Percentiles rank a stretch among this genome's conserved stretches.
phyloP scores from a whole-genome alignment of 2,113 vertebrate genomes.

The Pseudois nayaur region DNA sequence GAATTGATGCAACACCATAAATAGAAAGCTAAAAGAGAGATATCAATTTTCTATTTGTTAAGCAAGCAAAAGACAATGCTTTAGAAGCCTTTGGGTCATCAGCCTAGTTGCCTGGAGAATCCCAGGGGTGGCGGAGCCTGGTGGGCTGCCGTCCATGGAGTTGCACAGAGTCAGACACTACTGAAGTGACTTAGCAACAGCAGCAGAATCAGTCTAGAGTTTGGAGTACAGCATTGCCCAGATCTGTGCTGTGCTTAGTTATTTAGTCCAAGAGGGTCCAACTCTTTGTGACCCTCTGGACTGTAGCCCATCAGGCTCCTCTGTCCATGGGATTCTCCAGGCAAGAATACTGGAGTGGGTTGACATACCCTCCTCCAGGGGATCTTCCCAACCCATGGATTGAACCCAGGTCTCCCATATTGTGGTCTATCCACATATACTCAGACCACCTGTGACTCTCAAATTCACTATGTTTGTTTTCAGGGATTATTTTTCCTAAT shows the following conservation, averaged over 20 bases:
- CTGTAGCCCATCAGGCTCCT: not conserved
- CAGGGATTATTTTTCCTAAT: not conserved
- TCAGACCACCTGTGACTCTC: not conserved
- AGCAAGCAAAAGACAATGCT: not conserved
- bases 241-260: not conserved
- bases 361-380: not conserved
- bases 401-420: not conserved
- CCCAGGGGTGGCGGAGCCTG: too few species aligned
- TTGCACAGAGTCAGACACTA: too few species aligned
- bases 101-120: too few species aligned
- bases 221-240: accelerated
- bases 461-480: not conserved
- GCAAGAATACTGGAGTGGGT: not conserved
- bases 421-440: not conserved
- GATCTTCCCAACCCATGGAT: not conserved
- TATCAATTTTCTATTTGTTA: not conserved
- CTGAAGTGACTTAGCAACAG: too few species aligned
- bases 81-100: not conserved
- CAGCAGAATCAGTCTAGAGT: not conserved
- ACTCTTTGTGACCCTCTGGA: not conserved
- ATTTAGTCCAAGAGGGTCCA: not conserved
- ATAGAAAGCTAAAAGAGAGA: not conserved
- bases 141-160: too few species aligned
- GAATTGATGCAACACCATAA: not conserved
- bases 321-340: not conserved